Evolutionary conservation across 2,797 vertebrate species (phyloP).

Genomic region (Platyrinchus mystaceus): DNA sequence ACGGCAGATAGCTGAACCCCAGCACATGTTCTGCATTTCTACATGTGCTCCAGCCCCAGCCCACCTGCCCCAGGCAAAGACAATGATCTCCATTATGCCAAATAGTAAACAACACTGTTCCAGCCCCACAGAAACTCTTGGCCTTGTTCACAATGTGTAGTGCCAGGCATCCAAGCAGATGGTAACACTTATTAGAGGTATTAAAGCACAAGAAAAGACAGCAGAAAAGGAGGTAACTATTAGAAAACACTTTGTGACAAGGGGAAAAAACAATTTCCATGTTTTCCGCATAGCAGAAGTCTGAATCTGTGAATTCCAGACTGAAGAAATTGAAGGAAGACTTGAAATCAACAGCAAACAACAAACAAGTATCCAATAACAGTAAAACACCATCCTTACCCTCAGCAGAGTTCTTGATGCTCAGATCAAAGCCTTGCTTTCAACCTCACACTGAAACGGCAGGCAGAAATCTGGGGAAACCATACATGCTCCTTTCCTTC

Average conservation of each 20-base stretch:
- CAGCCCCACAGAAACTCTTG: not conserved
- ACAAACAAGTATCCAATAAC: not conserved
- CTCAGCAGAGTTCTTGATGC: not conserved
- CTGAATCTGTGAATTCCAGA: conserved; percentile 16
- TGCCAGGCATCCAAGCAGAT: conserved; percentile 59
- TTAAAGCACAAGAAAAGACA: conserved; percentile 16
- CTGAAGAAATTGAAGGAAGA: not conserved
- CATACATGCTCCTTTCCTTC: not conserved
- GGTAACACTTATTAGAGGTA: conserved; percentile 73
- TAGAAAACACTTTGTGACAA: not conserved
- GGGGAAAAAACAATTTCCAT: not conserved
- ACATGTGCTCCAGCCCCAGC: not conserved
- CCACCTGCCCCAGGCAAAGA: conserved; percentile 52
- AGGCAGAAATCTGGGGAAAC: not conserved
- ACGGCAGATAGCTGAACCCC: not conserved
- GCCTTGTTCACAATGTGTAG: not conserved
- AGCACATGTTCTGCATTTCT: conserved; percentile 49
- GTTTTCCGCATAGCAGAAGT: conserved; percentile 12
- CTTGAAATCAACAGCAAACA: not conserved
- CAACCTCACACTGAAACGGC: not conserved
- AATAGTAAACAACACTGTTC: not conserved
- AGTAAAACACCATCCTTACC: not conserved
- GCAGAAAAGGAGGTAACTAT: conserved; percentile 23
- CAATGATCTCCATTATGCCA: conserved; percentile 10
- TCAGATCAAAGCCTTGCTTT: not conserved